Percentiles rank a stretch among this genome's conserved stretches.
Conservation (phyloP, 2,888 invertebrate species). For the Aspidiotus rigidus region DNA sequence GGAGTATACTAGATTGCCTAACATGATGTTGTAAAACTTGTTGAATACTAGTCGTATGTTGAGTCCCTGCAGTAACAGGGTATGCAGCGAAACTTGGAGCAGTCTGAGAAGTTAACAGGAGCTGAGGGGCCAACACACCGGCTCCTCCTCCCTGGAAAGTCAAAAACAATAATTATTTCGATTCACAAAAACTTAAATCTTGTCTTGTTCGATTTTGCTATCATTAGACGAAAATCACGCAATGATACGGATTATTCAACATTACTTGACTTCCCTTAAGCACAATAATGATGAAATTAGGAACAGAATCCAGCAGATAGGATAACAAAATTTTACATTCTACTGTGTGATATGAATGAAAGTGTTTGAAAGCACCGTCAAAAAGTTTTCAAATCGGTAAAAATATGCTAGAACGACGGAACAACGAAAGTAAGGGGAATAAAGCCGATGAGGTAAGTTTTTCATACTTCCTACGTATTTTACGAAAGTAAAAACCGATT, state of each 20-base stretch:
- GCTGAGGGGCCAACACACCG: slow-evolving; percentile 38
- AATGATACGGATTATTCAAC: background rate
- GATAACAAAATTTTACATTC: too few species aligned
- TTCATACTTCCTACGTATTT: too few species aligned
- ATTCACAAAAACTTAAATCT: background rate
- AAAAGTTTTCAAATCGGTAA: too few species aligned
- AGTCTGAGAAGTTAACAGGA: slow-evolving; percentile 37
- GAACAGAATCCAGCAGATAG: background rate
- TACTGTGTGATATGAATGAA: too few species aligned
- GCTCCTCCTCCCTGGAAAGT: slow-evolving; percentile 36
- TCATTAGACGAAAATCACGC: background rate
- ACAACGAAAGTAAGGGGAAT: too few species aligned
- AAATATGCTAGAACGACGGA: too few species aligned
- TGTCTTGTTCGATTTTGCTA: background rate
- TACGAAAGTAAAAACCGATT: too few species aligned
- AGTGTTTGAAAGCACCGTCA: too few species aligned
- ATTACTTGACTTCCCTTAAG: background rate
- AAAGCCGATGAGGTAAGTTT: too few species aligned
- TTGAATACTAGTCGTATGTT: slow-evolving; percentile 39
- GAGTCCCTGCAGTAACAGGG: slow-evolving; percentile 35
- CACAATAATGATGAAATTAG: too few species aligned
- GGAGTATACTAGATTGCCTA: slow-evolving; percentile 39
- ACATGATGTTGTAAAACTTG: slow-evolving; percentile 40
- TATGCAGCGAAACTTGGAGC: slow-evolving; percentile 35
- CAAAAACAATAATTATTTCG: slow-evolving; percentile 10